Conservation (phyloP, 1,140 invertebrate genomes). For the Helicoverpa armigera region DNA sequence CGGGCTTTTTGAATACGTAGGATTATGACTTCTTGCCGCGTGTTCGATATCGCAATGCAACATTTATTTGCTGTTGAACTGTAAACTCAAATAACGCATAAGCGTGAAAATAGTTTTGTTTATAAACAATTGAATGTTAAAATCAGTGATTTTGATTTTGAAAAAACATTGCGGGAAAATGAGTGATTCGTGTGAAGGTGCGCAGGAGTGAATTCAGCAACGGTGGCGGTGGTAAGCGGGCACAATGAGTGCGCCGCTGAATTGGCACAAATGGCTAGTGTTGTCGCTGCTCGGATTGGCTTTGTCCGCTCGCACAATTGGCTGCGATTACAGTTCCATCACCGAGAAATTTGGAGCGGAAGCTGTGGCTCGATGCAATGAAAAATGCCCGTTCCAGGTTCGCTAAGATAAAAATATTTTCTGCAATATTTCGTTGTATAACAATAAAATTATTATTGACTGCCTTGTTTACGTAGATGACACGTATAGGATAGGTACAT, state of each 20-base stretch:
- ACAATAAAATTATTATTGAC: neutral
- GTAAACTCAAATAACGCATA: conserved; percentile 3
- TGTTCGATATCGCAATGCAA: conserved; percentile 30
- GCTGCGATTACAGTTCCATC: conserved; percentile 85
- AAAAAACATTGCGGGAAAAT: conserved; percentile 45
- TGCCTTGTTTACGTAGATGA: neutral
- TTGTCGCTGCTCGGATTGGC: conserved; percentile 84
- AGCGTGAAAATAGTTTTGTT: conserved; percentile 5
- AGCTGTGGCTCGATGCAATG: conserved; percentile 82
- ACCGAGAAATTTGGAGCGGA: conserved; percentile 85
- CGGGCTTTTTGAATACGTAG: conserved; percentile 57
- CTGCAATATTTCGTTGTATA: neutral
- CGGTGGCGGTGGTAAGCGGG: conserved; percentile 55
- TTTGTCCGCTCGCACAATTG: conserved; percentile 85
- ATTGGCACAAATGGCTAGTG: conserved; percentile 85
- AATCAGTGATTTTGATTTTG: conserved; percentile 36
- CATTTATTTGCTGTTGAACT: conserved; percentile 4
- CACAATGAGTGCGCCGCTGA: conserved; percentile 81
- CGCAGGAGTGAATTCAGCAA: conserved; percentile 60
- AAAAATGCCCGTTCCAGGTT: conserved; percentile 85
- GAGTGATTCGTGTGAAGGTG: conserved; percentile 67
- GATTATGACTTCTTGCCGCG: conserved; percentile 59
- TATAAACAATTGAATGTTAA: conserved; percentile 30
- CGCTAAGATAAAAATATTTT: conserved; percentile 48
- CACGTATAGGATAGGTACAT: conserved; percentile 21